Percentiles rank a stretch among this genome's conserved stretches.
phyloP scores from a whole-genome alignment of 2,113 vertebrate species.

The Danionella cerebrum region DNA sequence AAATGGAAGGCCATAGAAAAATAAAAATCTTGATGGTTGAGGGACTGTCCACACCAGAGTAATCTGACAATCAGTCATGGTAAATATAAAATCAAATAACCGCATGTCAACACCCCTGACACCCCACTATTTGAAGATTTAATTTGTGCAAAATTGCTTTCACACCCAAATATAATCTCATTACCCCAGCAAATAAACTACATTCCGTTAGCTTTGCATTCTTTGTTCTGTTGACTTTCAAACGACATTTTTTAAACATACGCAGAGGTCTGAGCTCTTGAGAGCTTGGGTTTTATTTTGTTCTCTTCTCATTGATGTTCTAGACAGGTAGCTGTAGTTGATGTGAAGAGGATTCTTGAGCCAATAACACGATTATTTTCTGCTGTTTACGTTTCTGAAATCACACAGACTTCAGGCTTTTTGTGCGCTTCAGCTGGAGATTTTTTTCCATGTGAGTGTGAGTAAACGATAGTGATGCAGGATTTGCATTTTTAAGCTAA shows the following conservation, averaged over 20 bases:
- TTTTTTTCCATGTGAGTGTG: slow-evolving; percentile 10
- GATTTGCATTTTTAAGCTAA: slow-evolving; percentile 46
- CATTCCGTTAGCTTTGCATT: neutral
- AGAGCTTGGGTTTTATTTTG: slow-evolving; percentile 6
- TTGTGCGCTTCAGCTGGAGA: slow-evolving; percentile 17
- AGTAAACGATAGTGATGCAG: slow-evolving; percentile 30
- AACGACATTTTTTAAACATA: neutral
- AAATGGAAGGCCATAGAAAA: neutral
- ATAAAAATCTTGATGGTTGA: slow-evolving; percentile 4
- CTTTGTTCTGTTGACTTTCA: slow-evolving; percentile 8
- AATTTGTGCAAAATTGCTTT: slow-evolving; percentile 16
- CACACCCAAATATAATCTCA: slow-evolving; percentile 24
- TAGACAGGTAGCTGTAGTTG: slow-evolving; percentile 7
- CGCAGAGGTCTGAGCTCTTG: neutral
- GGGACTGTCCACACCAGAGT: neutral
- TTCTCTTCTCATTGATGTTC: neutral
- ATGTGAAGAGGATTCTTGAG: slow-evolving; percentile 1
- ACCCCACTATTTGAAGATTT: neutral
- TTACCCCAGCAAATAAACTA: slow-evolving; percentile 25
- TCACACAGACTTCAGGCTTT: slow-evolving; percentile 18
- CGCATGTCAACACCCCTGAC: slow-evolving; percentile 13
- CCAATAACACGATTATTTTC: slow-evolving; percentile 45
- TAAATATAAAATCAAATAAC: slow-evolving; percentile 1
- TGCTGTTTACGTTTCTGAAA: slow-evolving; percentile 5
- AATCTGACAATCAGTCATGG: slow-evolving; percentile 3